phyloP scores from a whole-genome alignment of 2,797 vertebrate species.

The Acridotheres tristis region DNA sequence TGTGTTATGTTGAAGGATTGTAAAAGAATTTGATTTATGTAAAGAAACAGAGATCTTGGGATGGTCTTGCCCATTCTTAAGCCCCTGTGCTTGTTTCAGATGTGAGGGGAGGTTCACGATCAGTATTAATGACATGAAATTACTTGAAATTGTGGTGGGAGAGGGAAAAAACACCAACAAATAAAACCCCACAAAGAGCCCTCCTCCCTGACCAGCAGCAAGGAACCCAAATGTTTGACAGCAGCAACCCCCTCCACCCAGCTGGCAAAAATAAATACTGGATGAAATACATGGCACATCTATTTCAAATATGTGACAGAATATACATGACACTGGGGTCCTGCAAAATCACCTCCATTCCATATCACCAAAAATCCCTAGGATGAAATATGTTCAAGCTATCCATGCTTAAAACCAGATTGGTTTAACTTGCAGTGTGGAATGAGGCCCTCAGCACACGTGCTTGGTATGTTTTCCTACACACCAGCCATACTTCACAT shows the following conservation, averaged over 20 bases:
- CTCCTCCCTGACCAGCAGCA: neutral
- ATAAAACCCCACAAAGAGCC: neutral
- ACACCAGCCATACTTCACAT: rapidly evolving
- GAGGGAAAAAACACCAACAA: neutral
- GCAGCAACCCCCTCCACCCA: neutral
- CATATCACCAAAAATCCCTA: neutral
- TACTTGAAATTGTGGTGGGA: neutral
- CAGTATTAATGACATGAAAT: neutral
- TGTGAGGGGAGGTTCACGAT: neutral
- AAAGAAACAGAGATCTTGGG: slow-evolving; percentile 52
- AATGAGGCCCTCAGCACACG: neutral
- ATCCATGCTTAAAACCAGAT: neutral
- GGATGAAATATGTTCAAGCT: neutral
- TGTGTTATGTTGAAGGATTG: slow-evolving; percentile 45
- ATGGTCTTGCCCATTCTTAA: neutral
- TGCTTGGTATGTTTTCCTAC: neutral
- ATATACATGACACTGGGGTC: neutral
- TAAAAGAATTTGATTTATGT: slow-evolving; percentile 67
- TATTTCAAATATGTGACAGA: neutral
- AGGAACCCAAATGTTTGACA: neutral
- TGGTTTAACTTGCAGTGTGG: neutral
- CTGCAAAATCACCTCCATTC: neutral
- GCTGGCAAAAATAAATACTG: neutral
- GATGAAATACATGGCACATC: neutral
- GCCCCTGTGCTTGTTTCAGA: neutral